A percentile compares a stretch with the other conserved stretches of the same genome.
These are phyloP conservation scores for Fragum whitleyi DNA, from an alignment of 2,888 invertebrate genomes.

Conservation along the genomic window DNA sequence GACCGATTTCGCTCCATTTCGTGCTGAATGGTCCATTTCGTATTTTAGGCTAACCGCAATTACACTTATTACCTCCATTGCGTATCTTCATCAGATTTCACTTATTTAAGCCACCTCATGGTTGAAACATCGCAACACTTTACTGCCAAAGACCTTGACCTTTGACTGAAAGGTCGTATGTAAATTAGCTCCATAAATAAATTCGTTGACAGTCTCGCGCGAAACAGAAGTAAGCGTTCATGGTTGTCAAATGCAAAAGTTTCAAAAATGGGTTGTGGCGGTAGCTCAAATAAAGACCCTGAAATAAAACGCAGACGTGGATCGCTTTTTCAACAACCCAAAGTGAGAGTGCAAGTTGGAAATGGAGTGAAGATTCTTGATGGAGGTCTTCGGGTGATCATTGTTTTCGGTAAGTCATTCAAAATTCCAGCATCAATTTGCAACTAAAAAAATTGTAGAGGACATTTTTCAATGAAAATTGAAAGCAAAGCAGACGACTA, in stretches of 20 bases:
- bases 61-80: too few relatives aligned
- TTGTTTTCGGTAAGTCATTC: slow-evolving; percentile 73
- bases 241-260: background rate
- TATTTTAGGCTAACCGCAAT: too few relatives aligned
- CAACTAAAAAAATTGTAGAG: too few relatives aligned
- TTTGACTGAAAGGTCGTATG: slow-evolving; percentile 54
- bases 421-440: too few relatives aligned
- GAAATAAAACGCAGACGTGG: slow-evolving; percentile 32
- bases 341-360: slow-evolving; percentile 71
- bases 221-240: slow-evolving; percentile 51
- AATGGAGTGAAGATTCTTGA: slow-evolving; percentile 67
- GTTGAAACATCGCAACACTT: background rate
- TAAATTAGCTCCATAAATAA: slow-evolving; percentile 64
- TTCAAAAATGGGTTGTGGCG: slow-evolving; percentile 73
- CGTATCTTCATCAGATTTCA: too few relatives aligned
- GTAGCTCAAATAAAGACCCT: slow-evolving; percentile 59
- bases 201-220: slow-evolving; percentile 62
- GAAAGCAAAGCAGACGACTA: background rate
- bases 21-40: too few relatives aligned
- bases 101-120: background rate
- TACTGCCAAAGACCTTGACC: slow-evolving; percentile 34
- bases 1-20: too few relatives aligned
- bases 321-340: slow-evolving; percentile 58
- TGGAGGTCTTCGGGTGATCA: slow-evolving; percentile 64
- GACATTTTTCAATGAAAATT: background rate